A percentile compares a stretch with the other conserved stretches of the same genome.
phyloP scores from a whole-genome alignment of 2,888 invertebrate genomes.

The Leucoma salicis region DNA sequence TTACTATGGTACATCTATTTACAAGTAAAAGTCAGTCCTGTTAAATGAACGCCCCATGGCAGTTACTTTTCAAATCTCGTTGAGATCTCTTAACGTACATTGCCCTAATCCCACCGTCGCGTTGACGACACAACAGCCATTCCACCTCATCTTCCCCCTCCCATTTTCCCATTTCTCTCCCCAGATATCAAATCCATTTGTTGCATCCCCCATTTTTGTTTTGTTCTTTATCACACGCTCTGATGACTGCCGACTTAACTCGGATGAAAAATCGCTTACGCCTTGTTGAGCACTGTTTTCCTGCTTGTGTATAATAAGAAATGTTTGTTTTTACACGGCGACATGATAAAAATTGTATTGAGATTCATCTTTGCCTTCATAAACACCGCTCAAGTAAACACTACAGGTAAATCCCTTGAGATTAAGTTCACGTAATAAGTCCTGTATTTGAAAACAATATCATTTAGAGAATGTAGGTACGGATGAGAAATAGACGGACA shows the following conservation, averaged over 20 bases:
- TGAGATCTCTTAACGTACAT: constrained; percentile 7
- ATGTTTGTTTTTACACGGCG: not conserved
- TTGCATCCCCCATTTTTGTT: constrained; percentile 20
- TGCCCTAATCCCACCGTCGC: constrained; percentile 9
- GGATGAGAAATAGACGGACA: no score
- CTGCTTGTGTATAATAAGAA: constrained; percentile 12
- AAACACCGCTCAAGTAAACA: no score
- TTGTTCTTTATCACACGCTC: constrained; percentile 27
- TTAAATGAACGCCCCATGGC: constrained; percentile 17
- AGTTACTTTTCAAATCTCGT: constrained; percentile 15
- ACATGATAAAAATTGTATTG: not conserved
- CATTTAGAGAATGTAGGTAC: no score
- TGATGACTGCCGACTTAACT: constrained; percentile 26
- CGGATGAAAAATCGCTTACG: constrained; percentile 35
- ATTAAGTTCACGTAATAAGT: no score
- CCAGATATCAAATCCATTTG: constrained; percentile 16
- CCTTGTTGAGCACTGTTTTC: constrained; percentile 27
- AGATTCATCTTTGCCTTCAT: no score
- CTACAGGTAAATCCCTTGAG: no score
- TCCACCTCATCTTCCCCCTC: not conserved
- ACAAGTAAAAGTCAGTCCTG: constrained; percentile 4
- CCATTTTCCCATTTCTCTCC: not conserved
- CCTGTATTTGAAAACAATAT: no score
- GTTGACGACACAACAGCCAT: constrained; percentile 14
- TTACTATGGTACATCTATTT: no score